Base-by-base conservation (phyloP, 2,113 vertebrate species). In the Lates calcarifer region DNA sequence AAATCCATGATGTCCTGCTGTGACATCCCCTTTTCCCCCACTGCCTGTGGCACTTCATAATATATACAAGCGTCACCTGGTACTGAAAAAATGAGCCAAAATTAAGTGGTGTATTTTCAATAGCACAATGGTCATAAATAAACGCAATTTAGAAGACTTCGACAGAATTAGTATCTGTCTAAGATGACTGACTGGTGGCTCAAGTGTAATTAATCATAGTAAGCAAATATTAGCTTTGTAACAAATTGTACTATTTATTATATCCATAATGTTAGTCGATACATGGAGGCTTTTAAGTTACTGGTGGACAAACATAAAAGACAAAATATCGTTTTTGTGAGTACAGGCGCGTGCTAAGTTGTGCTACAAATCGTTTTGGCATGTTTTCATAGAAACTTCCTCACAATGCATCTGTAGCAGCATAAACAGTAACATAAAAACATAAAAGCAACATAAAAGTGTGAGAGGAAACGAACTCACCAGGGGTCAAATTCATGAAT, bases 401-500 rank as follows among this genome's bases (percentile, higher is more conserved):
- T 31, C 6, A 53, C 49, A 20, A 45, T 41, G 62, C 55, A 39
- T 24, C 57, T n/a, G n/a, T n/a, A n/a, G n/a, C n/a, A n/a, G n/a
- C n/a, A n/a, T n/a, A n/a, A n/a, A n/a, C n/a, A n/a, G n/a, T n/a
- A n/a, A n/a, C n/a, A n/a, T n/a, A n/a, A n/a, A n/a, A n/a, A n/a
- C n/a, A n/a, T n/a, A n/a, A n/a, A n/a, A n/a, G n/a, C n/a, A n/a
- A n/a, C n/a, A n/a, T 26, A 8, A 3, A n/a, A 28, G 43, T 35
- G 49, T 6, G 35, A 6, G 24, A 6, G 24, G 8, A 26, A 15
- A 33, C 24, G 26, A n/a, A 89, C 97, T 98, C 78, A 99, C 98
- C 98, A 98, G 72, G 97, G 97, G 93, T 98, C 98, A 93, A 99
- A 99, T 97, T 98, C 98, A 93, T 99, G 98, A 73, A 98, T 99